Evolutionary conservation across 1,140 invertebrate genomes (phyloP).

Genomic region (Magallana ariakensis): DNA sequence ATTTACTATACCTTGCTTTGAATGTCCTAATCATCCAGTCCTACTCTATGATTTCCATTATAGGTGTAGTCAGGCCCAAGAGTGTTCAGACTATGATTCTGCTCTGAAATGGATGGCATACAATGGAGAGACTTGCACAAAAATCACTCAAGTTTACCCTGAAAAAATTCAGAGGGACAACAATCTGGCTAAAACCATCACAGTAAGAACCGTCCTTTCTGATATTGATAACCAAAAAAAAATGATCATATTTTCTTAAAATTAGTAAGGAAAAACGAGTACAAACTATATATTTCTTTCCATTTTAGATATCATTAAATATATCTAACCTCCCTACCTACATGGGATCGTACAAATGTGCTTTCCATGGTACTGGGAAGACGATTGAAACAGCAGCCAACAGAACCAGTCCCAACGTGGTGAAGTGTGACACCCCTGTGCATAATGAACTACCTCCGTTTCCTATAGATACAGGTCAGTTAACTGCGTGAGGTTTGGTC

Average conservation of each 20-base stretch:
- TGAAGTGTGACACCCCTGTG: slow-evolving; percentile 91
- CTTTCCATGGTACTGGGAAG: slow-evolving; percentile 91
- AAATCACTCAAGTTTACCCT: slow-evolving; percentile 94
- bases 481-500: neutral
- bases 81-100: slow-evolving; percentile 94
- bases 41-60: too few relatives aligned
- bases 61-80: slow-evolving; percentile 91
- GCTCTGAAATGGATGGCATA: slow-evolving; percentile 97
- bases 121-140: slow-evolving; percentile 94
- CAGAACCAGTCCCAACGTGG: slow-evolving; percentile 86
- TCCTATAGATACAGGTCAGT: slow-evolving; percentile 89
- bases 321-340: slow-evolving; percentile 66
- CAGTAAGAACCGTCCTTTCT: slow-evolving; percentile 56
- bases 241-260: too few relatives aligned
- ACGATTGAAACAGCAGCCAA: slow-evolving; percentile 89
- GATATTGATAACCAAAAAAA: too few relatives aligned
- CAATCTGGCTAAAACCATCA: slow-evolving; percentile 53
- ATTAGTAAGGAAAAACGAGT: too few relatives aligned
- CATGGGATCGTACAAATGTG: slow-evolving; percentile 92
- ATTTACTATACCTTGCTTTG: too few relatives aligned
- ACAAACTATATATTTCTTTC: too few relatives aligned
- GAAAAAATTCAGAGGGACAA: slow-evolving; percentile 84
- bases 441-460: slow-evolving; percentile 94
- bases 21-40: too few relatives aligned
- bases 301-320: slow-evolving; percentile 61